Percentiles rank a stretch among this genome's conserved stretches.
Conservation (phyloP, 2,888 invertebrate genomes). For the Drosophila neonasuta region DNA sequence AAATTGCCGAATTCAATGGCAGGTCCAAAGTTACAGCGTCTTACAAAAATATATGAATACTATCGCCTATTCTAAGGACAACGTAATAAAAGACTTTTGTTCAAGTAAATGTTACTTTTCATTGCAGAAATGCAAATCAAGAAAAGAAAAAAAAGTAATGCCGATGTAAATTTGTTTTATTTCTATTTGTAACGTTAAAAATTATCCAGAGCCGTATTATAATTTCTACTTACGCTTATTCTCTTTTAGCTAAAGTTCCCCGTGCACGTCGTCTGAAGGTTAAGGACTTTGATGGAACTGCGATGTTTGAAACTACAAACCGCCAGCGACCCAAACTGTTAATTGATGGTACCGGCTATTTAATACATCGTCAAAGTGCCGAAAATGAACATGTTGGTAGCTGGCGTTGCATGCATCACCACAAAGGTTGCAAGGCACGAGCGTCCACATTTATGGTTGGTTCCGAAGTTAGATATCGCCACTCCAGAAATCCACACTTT, state of each 20-base stretch:
- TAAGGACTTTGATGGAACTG: constrained; percentile 44
- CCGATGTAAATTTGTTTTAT: constrained; percentile 3
- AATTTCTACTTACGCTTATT: constrained; percentile 3
- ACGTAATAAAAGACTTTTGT: background rate
- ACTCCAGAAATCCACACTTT: constrained; percentile 60
- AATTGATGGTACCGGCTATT: constrained; percentile 45
- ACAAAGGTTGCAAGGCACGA: constrained; percentile 60
- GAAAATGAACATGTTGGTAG: constrained; percentile 45
- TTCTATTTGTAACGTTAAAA: background rate
- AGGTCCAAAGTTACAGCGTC: too few relatives aligned
- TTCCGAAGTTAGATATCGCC: constrained; percentile 63
- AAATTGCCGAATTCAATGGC: too few relatives aligned
- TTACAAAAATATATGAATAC: too few relatives aligned
- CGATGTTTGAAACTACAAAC: constrained; percentile 29
- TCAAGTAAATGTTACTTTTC: background rate
- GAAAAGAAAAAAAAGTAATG: background rate
- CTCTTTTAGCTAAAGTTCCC: constrained; percentile 34
- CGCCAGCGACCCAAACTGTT: constrained; percentile 49
- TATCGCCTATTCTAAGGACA: too few relatives aligned
- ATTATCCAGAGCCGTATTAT: background rate
- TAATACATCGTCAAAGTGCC: constrained; percentile 46
- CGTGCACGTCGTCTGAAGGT: constrained; percentile 9
- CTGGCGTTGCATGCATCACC: constrained; percentile 64
- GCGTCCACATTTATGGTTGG: constrained; percentile 55
- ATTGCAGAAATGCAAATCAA: background rate